These are phyloP conservation scores for Procavia capensis DNA, from an alignment of 2,113 vertebrate species.

Conservation along the genomic window DNA sequence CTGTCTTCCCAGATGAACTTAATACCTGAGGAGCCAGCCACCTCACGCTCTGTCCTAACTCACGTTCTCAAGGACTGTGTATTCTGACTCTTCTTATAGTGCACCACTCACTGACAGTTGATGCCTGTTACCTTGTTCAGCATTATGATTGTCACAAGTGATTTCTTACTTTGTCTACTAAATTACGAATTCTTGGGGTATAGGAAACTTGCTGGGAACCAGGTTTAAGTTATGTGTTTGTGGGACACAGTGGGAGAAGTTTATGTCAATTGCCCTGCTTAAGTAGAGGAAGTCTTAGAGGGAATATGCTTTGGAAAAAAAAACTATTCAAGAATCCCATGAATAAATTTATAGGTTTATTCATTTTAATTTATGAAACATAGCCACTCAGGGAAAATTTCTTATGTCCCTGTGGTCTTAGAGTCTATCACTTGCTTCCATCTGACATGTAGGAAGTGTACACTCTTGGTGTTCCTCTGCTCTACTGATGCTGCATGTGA, in stretches of 20 bases:
- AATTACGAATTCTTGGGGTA: background rate
- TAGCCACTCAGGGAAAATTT: background rate
- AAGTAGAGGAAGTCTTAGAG: background rate
- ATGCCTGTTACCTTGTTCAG: background rate
- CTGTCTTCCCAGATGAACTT: background rate
- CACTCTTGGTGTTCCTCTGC: background rate
- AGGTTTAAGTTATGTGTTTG: background rate
- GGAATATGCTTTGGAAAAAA: background rate
- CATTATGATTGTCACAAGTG: background rate
- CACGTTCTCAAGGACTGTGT: background rate
- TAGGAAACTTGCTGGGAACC: background rate
- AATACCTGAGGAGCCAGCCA: background rate
- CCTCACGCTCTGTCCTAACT: background rate
- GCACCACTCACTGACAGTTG: background rate
- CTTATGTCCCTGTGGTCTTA: background rate
- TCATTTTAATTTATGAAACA: background rate
- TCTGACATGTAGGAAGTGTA: background rate
- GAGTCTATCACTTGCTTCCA: background rate
- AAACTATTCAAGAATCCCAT: background rate
- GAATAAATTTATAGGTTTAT: background rate
- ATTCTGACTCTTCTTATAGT: background rate
- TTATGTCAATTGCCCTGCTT: background rate
- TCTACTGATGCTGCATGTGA: background rate
- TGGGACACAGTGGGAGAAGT: rapidly evolving
- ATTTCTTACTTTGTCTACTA: background rate